Percentiles rank a stretch among this genome's conserved stretches.
Evolutionary conservation across 2,888 invertebrate species (phyloP).

Genomic region (Drosophila infuscata): DNA sequence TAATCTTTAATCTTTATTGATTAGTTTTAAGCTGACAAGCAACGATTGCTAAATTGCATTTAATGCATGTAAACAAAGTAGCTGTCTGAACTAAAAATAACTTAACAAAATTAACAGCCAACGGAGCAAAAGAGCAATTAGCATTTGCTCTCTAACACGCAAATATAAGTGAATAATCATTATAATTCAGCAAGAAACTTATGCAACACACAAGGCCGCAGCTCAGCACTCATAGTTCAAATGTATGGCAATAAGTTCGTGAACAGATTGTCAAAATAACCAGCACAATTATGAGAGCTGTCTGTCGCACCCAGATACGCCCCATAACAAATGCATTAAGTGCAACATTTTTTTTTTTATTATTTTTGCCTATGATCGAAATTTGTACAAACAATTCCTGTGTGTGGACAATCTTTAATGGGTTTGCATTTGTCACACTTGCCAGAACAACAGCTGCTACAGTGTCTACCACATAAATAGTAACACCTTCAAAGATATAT

Average conservation of each 20-base stretch:
- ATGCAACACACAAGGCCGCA: conserved; percentile 26
- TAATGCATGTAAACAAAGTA: background rate
- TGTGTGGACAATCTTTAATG: conserved; percentile 12
- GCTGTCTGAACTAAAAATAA: background rate
- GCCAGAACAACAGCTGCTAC: conserved; percentile 13
- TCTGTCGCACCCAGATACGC: conserved; percentile 52
- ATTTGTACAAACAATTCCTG: conserved; percentile 32
- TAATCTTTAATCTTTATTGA: background rate
- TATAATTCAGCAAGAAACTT: conserved; percentile 1
- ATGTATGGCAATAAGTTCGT: conserved; percentile 30
- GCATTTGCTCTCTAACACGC: background rate
- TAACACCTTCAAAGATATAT: conserved; percentile 16
- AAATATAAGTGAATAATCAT: conserved; percentile 10
- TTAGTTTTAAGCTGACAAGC: background rate
- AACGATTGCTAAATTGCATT: background rate
- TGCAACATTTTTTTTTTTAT: background rate
- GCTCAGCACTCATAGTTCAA: background rate
- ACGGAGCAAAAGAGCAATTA: conserved; percentile 2
- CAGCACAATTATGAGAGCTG: conserved; percentile 48
- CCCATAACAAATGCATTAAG: conserved; percentile 33
- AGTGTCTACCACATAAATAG: conserved; percentile 25
- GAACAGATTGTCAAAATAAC: conserved; percentile 28
- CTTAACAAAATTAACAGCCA: background rate
- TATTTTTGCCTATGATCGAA: conserved; percentile 10
- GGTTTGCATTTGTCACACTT: conserved; percentile 15